Evolutionary conservation across 2,888 invertebrate species (phyloP), one percentile per base, ranked within the genome.

Genomic region (Oxycera nigricornis): DNA sequence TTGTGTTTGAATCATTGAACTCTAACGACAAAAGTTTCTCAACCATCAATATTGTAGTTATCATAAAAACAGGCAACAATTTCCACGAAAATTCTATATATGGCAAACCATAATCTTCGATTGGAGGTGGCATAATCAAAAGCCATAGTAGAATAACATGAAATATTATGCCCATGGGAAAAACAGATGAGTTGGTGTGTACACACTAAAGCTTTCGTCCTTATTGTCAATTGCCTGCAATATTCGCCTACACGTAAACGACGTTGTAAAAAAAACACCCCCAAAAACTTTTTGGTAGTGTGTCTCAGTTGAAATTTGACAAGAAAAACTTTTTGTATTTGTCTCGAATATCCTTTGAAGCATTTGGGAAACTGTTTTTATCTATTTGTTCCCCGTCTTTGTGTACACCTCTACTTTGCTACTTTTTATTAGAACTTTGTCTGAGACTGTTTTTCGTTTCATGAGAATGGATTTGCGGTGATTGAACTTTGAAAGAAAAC

Each of bases 151-250:
- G 46, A 67, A 67, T 67, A n/a, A n/a, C n/a, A n/a, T n/a, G 41
- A 67, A 67, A 67, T 67, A 67, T 67, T 67, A 41, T 22, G 24
- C 65, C 65, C 46, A 41, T 24, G 65, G 26, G 65, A 26, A 59
- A 59, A 59, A 59, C 9, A 28, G 14, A 26, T 28, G 59, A 28
- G 22, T 1, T 14, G 11, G 30, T 59, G 30, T 28, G 28, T 30
- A 26, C 59, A 22, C 30, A 39, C 14, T 39, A 9, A 28, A 28
- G 59, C 26, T 9, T 14, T 9, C 39, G 39, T 39, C 14, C 7
- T 39, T 39, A 39, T 39, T 14, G 7, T 39, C 39, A 9, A n/a
- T n/a, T n/a, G n/a, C n/a, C n/a, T n/a, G n/a, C n/a, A n/a, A n/a
- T n/a, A n/a, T n/a, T n/a, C n/a, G n/a, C n/a, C n/a, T n/a, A n/a